These are phyloP conservation scores for Spodoptera littoralis DNA, from an alignment of 2,888 invertebrate species.

Conservation along the genomic window DNA sequence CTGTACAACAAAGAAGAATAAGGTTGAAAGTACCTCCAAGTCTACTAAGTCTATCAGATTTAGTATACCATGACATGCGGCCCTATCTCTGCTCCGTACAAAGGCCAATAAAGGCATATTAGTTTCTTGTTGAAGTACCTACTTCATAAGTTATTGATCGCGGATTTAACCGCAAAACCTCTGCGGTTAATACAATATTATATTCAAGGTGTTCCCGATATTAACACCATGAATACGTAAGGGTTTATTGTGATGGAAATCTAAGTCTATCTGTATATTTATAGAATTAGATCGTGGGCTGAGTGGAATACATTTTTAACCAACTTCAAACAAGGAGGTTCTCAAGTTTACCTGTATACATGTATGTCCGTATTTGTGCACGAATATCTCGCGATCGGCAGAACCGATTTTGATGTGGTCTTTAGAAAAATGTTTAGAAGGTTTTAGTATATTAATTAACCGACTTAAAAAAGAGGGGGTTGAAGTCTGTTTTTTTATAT, in stretches of 20 bases:
- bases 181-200: constrained; percentile 45
- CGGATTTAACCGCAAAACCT: constrained; percentile 49
- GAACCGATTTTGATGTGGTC: too few species aligned
- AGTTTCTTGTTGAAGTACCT: constrained; percentile 33
- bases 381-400: too few species aligned
- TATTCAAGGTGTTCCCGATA: constrained; percentile 34
- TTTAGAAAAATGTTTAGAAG: too few species aligned
- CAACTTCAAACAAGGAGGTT: too few species aligned
- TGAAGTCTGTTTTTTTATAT: too few species aligned
- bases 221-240: constrained; percentile 18
- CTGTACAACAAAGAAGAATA: not conserved
- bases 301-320: not conserved
- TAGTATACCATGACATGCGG: too few species aligned
- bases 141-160: constrained; percentile 29
- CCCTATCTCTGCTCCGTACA: too few species aligned
- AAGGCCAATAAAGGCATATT: constrained; percentile 36
- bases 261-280: constrained; percentile 10
- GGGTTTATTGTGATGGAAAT: constrained; percentile 5
- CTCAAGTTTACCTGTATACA: too few species aligned
- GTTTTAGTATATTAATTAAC: too few species aligned
- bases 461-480: too few species aligned
- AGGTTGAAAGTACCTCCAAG: constrained; percentile 13
- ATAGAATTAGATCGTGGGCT: not conserved
- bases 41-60: constrained; percentile 20
- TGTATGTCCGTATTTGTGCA: too few species aligned